Percentiles rank a stretch among this genome's conserved stretches.
phyloP scores from a whole-genome alignment of 2,888 invertebrate species.

The Andrena praecox region DNA sequence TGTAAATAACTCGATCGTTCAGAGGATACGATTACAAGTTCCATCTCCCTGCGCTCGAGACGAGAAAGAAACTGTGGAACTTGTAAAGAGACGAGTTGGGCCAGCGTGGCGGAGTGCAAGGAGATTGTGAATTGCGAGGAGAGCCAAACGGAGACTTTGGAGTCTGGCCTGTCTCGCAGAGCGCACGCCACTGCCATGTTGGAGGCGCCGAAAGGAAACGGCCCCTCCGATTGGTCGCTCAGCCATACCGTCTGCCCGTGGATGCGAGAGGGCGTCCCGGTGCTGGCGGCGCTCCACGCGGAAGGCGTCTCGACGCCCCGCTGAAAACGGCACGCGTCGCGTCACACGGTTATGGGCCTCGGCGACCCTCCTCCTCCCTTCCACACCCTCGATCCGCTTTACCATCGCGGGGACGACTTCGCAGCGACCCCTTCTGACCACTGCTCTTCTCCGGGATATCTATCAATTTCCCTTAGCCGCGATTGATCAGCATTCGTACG shows the following conservation, averaged over 20 bases:
- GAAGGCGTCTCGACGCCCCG: constrained; percentile 80
- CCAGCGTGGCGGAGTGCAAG: background rate
- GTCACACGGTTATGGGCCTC: constrained; percentile 72
- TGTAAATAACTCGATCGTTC: too few species aligned
- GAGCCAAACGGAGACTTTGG: constrained; percentile 20
- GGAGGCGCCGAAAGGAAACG: constrained; percentile 72
- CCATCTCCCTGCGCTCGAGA: too few species aligned
- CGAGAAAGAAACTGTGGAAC: background rate
- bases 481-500: constrained; percentile 26
- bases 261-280: constrained; percentile 74
- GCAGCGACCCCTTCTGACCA: constrained; percentile 24
- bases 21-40: too few species aligned
- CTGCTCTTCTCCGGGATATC: background rate
- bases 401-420: background rate
- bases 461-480: constrained; percentile 34
- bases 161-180: constrained; percentile 59
- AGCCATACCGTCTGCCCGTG: constrained; percentile 74
- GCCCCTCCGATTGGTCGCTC: constrained; percentile 73
- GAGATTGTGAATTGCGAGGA: background rate
- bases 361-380: constrained; percentile 40
- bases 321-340: constrained; percentile 83
- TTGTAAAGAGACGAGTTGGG: background rate
- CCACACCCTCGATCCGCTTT: constrained; percentile 18
- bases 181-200: constrained; percentile 82
- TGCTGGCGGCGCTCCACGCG: constrained; percentile 67